Evolutionary conservation across 2,113 vertebrate genomes (phyloP).

Genomic region (Merops nubicus): DNA sequence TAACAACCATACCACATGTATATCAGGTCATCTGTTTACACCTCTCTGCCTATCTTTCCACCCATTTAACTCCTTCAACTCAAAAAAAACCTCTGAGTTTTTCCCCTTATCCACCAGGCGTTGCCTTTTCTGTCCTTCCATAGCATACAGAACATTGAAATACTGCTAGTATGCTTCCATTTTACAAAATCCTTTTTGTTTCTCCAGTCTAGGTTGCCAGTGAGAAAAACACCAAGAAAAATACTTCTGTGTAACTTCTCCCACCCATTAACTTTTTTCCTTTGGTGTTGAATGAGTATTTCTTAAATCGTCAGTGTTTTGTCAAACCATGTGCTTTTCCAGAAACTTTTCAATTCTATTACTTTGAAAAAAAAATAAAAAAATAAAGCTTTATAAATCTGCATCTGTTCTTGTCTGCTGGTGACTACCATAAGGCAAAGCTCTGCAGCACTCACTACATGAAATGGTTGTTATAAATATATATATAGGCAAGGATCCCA

Average conservation of each 20-base stretch:
- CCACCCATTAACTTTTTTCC: neutral
- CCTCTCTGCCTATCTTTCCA: neutral
- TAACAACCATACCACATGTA: neutral
- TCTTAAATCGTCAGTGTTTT: neutral
- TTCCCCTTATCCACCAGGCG: neutral
- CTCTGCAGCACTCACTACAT: neutral
- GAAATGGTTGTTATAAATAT: fast-evolving
- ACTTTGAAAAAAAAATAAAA: neutral
- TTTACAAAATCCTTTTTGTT: neutral
- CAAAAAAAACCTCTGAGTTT: neutral
- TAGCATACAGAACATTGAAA: neutral
- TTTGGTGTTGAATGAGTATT: neutral
- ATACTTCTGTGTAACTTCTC: neutral
- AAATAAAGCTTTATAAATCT: constrained; percentile 26
- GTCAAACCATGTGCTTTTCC: neutral
- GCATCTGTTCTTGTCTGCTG: neutral
- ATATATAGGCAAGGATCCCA: neutral
- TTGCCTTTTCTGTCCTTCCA: neutral
- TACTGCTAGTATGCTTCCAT: neutral
- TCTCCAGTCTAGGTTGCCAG: neutral
- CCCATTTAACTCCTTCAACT: too few species aligned
- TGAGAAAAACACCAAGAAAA: neutral
- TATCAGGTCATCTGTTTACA: fast-evolving
- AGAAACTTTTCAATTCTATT: constrained; percentile 3
- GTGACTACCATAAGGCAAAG: neutral